Conservation (phyloP, 2,888 invertebrate genomes). For the Cordilura impudica region DNA sequence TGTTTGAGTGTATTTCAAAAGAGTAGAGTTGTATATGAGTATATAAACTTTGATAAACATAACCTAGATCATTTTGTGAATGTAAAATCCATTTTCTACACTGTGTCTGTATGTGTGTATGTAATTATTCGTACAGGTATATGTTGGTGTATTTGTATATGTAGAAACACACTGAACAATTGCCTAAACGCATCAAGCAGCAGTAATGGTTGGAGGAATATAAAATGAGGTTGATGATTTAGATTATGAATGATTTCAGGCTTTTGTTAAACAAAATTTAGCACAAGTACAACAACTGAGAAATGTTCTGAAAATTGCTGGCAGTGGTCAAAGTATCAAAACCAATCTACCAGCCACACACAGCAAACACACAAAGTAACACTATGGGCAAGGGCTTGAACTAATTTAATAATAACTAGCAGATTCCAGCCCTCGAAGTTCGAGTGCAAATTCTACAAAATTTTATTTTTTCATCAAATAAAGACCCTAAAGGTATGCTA, state of each 20-base stretch:
- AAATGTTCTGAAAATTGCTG: constrained; percentile 30
- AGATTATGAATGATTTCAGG: constrained; percentile 54
- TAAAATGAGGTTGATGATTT: constrained; percentile 53
- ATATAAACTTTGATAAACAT: constrained; percentile 55
- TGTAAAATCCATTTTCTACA: constrained; percentile 12
- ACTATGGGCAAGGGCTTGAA: neutral
- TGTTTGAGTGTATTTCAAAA: neutral
- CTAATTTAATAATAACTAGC: too few relatives aligned
- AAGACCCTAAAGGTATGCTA: too few relatives aligned
- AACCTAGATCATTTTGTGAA: constrained; percentile 55
- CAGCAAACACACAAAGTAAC: neutral
- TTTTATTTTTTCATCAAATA: too few relatives aligned
- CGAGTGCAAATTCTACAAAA: too few relatives aligned
- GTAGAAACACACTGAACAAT: constrained; percentile 19
- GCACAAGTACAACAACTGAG: constrained; percentile 43
- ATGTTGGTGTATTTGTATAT: neutral
- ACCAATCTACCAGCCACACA: neutral
- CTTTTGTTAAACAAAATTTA: constrained; percentile 53
- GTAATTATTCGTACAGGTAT: neutral
- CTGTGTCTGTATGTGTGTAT: neutral
- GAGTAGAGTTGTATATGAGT: constrained; percentile 24
- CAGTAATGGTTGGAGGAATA: neutral
- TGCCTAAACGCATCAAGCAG: neutral
- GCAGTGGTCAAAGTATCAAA: constrained; percentile 42
- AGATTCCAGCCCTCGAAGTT: too few relatives aligned